Percentiles rank a stretch among this genome's conserved stretches.
These are phyloP conservation scores for Notamacropus eugenii DNA, from an alignment of 2,797 vertebrate species.

Conservation along the genomic window DNA sequence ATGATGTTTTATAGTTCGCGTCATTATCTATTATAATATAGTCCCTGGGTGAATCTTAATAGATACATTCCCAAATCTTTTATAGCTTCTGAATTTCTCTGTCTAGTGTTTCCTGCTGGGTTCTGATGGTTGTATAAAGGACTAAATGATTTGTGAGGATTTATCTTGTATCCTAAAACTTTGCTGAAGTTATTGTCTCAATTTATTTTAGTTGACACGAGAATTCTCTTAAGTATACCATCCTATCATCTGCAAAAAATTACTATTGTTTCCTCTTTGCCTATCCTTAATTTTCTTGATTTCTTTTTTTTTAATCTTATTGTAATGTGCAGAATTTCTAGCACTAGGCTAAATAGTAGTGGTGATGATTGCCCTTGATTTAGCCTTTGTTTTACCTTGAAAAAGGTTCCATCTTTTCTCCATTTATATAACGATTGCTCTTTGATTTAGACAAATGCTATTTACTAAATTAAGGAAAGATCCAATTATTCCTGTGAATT, in stretches of 20 bases:
- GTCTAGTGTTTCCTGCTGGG: not conserved
- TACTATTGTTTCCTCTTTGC: not conserved
- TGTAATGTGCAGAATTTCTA: not conserved
- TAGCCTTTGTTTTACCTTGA: not conserved
- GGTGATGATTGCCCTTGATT: not conserved
- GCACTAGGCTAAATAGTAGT: not conserved
- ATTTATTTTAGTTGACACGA: not conserved
- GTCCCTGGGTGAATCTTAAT: not conserved
- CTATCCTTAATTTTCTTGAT: not conserved
- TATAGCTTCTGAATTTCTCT: not conserved
- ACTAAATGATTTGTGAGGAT: not conserved
- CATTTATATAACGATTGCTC: not conserved
- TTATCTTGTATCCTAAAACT: not conserved
- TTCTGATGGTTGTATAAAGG: not conserved
- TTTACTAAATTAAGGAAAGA: too few relatives aligned
- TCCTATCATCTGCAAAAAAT: not conserved
- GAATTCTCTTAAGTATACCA: not conserved
- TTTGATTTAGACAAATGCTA: not conserved
- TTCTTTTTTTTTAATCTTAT: not conserved
- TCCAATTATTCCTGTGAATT: too few relatives aligned
- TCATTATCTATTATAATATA: not conserved
- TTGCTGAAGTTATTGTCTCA: not conserved
- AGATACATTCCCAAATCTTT: not conserved
- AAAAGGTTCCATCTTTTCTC: not conserved
- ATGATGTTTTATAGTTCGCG: not conserved